Evolutionary conservation across 2,113 vertebrate species (phyloP).

Genomic region (Bucco capensis): DNA sequence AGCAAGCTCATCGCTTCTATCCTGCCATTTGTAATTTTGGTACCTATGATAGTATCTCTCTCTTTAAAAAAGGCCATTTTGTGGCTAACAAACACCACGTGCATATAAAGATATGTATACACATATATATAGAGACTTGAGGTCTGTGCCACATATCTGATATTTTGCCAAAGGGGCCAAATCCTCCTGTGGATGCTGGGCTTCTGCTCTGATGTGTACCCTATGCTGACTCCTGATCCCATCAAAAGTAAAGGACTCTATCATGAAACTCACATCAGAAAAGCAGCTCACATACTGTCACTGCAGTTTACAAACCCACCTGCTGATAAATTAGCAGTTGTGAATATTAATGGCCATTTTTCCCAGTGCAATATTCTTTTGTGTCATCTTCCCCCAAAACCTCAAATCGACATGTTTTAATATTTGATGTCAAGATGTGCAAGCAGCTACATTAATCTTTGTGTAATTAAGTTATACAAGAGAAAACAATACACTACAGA

Average conservation of each 20-base stretch:
- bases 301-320: background rate
- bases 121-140: rapidly evolving
- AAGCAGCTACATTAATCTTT: background rate
- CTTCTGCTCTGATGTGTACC: background rate
- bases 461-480: background rate
- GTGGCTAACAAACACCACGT: background rate
- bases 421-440: background rate
- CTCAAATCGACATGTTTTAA: background rate
- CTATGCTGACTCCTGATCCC: background rate
- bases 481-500: background rate
- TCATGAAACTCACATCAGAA: background rate
- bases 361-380: background rate
- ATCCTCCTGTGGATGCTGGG: rapidly evolving
- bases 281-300: background rate
- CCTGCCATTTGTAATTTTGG: background rate
- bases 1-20: background rate
- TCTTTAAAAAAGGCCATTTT: background rate
- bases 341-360: background rate
- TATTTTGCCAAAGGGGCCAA: background rate
- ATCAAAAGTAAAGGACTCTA: background rate
- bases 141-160: background rate
- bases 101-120: background rate
- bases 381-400: background rate
- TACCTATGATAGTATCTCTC: background rate
- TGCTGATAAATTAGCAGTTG: background rate